Conservation (phyloP, 2,113 vertebrate species). For the Dolichotis patagonum region DNA sequence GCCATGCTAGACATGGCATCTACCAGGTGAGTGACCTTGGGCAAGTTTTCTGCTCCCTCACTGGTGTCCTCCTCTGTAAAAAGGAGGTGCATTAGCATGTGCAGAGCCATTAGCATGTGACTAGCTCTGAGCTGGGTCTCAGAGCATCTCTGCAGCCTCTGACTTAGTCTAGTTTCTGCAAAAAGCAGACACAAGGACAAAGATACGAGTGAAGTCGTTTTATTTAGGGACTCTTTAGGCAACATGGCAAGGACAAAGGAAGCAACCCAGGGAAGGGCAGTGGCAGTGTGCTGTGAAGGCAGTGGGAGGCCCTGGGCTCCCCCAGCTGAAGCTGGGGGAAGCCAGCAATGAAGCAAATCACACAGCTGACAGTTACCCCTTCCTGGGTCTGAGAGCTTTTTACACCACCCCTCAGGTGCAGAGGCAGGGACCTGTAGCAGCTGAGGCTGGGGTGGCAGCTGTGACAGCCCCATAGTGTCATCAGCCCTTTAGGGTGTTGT, state of each 20-base stretch:
- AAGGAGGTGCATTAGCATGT: not conserved
- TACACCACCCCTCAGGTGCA: not conserved
- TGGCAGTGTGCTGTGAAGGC: no score
- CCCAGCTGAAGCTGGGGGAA: not conserved
- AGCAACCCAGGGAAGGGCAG: not conserved
- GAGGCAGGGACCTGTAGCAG: not conserved
- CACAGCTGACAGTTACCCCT: not conserved
- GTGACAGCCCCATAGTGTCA: not conserved
- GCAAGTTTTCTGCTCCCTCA: not conserved
- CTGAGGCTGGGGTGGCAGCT: not conserved
- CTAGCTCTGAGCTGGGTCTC: not conserved
- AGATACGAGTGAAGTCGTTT: not conserved
- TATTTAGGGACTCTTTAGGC: not conserved
- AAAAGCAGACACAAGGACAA: not conserved
- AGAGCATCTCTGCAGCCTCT: not conserved
- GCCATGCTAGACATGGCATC: no score
- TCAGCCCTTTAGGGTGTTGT: not conserved
- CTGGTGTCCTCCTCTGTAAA: not conserved
- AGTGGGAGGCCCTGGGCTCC: accelerated
- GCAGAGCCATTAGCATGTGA: accelerated
- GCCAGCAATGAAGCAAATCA: not conserved
- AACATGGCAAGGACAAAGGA: not conserved
- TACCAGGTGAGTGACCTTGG: not conserved
- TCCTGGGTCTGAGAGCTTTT: not conserved
- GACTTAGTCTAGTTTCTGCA: not conserved